Base-by-base conservation (phyloP, 2,113 vertebrate species). In the Chamaea fasciata region DNA sequence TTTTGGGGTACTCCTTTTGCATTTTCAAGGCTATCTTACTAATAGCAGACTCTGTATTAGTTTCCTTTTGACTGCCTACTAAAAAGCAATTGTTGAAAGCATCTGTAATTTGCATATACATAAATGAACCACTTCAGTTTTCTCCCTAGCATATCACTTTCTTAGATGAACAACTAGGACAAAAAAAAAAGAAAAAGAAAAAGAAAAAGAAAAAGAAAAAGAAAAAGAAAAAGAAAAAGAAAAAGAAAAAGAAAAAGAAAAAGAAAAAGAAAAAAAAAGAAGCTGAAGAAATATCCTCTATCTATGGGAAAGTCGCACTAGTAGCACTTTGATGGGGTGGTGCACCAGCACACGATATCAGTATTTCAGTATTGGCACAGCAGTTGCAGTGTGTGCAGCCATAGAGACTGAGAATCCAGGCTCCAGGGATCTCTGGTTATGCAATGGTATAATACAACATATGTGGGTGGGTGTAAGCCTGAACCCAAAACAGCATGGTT, bases 391-490 rank as follows among this genome's bases (percentile, higher is more conserved):
- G 69, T 76, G 87, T 94, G 95, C 94, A 94, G 94, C 95, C 94
- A 81, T 47, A 95, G 91, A 94, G 94, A 92, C 92, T 81, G 89
- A 59, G 86, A 88, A 90, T 75, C 60, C 77, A 68, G 83, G 89
- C 95, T 94, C 74, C 94, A 89, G 93, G 87, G 89, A 94, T 83
- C 91, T 87, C 94, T 84, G 77, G 91, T 95, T 96, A 94, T 91
- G 95, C 92, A 97, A 95, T 94, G 91, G 73, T 91, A 82, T 89
- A 92, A 96, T 91, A 95, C 95, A 95, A 94, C 96, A 95, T 94
- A 94, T 93, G 96, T 95, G 95, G 96, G 95, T 97, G 94, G 96
- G 96, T 95, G 95, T 95, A 95, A 97, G 94, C 94, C 96, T 92
- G 95, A 92, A 95, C 94, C 83, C 92, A 91, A 94, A 95, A 91